Evolutionary conservation across 1,140 invertebrate genomes (phyloP), one percentile per base, ranked within the genome.

Genomic region (Euglossa dilemma): DNA sequence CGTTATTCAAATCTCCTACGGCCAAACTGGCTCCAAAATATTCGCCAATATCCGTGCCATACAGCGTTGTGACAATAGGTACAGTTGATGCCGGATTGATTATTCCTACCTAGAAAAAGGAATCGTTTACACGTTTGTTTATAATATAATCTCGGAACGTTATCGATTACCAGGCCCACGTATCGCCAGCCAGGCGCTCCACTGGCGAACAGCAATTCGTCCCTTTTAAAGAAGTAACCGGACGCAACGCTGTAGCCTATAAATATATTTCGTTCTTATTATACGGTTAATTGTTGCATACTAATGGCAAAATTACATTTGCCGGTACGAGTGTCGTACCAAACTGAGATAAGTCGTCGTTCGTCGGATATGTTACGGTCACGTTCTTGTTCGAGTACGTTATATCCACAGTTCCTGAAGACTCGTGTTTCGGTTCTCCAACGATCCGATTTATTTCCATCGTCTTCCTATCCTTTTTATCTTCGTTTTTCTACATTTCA

Each of bases 21-120:
- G 96, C 93, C 3, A 98, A 91, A 50, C 95, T 95, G 0, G 96
- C 95, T 6, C 97, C 98, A 91, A 98, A 98, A 91, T 97, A 97
- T 72, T 97, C 95, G 4, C 97, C 97, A 20, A 96, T 92, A 90
- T 97, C 95, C 52, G 93, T 93, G 0, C 97, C 96, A 25, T 92
- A 36, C 87, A 90, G 66, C 80, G 78, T 75, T 67, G 88, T 64
- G 23, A 78, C 12, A 66, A 86, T n/a, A 43, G 77, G 72, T 90
- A 84, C 90, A 69, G 93, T 86, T 20, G 84, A 72, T 87, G 93
- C 92, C 87, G 78, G 78, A 78, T 91, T 61, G 1, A 91, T 75
- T 70, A 91, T 77, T 50, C 7, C 82, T 14, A 92, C 90, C 90
- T 91, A 43, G 5, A 47, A 47, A 28, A 73, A 14, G 16, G 45